Evolutionary conservation across 2,113 vertebrate species (phyloP), one percentile per base, ranked within the genome.

Genomic region (Chionodraco myersi): DNA sequence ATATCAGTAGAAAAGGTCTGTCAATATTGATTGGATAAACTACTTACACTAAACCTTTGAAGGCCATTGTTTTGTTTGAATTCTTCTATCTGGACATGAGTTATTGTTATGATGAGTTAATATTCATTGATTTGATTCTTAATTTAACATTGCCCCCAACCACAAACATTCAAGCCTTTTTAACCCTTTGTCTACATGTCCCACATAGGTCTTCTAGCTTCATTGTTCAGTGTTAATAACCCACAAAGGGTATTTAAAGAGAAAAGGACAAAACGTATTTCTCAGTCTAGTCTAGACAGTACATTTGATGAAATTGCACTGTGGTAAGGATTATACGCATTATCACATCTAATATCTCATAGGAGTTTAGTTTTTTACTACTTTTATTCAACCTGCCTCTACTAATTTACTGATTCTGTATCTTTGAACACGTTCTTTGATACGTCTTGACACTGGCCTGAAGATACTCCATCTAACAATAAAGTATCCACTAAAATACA

Each of bases 1-100:
- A 4, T 15, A 53, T 76, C 36, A 56, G 36, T 48, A 16, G 75
- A 18, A 73, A 80, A 77, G 67, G 77, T 72, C 65, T 34, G 16
- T 48, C 30, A 67, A 9, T 68, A 73, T 77, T 61, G 74, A 81
- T 70, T 23, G 16, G 54, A 48, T 60, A 70, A 83, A 69, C 23
- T 16, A 51, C 15, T 12, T 48, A 7, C 1, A 41, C 36, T 41
- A 53, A 68, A 60, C 48, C 34, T 13, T 48, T 73, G 26, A 77
- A 67, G 30, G 49, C 18, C 68, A 77, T 54, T 9, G 30, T 41
- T 58, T 57, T 47, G 23, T 41, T 79, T 36, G 44, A 49, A 44
- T 64, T 48, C 13, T n/a, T 47, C 53, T 59, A 14, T 60, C 18
- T 60, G 53, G 14, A 41, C 13, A 15, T 10, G 36, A 30, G 34